Evolutionary conservation across 2,113 vertebrate genomes (phyloP), one percentile per base, ranked within the genome.

Genomic region (Lycaon pictus): DNA sequence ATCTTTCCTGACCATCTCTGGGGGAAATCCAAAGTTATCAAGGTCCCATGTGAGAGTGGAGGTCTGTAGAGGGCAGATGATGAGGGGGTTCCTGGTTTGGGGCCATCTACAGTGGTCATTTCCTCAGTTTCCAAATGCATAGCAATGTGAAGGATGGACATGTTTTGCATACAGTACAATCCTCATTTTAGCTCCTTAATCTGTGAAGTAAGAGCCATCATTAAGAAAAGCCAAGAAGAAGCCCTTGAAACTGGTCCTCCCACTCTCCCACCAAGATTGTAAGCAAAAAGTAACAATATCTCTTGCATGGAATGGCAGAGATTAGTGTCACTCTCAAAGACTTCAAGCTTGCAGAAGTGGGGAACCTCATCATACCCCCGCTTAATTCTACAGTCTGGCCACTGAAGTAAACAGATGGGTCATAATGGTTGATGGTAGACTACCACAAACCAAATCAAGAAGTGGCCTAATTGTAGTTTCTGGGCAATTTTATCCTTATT

Each of bases 261-360:
- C 0, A 11, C 2, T 35, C n/a, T 37, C 48, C 7, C 6, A 4
- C 11, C 32, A 56, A 62, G 3, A 37, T 8, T n/a, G 1, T 43
- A 62, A 51, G 22, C 53, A 69, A 69, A 79, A 86, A 60, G 17
- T 0, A 48, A 56, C 4, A 43, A 15, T 51, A 20, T 65, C 20
- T 67, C 51, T 37, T 69, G 23, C 25, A 9, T 69, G 37, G 12
- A 62, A 25, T 25, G 51, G 16, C 29, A 80, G 56, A 43, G 15
- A 90, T 35, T 32, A 60, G 19, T 43, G 72, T 12, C 32, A 10
- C 55, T 19, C 74, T 53, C 84, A 9, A 86, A 32, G 35, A 91
- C 37, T 35, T 51, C 29, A 77, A 27, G 29, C 5, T 69, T 53
- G 23, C 2, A 15, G 13, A 22, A 10, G 23, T 37, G 8, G 23